phyloP scores from a whole-genome alignment of 2,797 vertebrate species.

The Ptychobarbus kaznakovi region DNA sequence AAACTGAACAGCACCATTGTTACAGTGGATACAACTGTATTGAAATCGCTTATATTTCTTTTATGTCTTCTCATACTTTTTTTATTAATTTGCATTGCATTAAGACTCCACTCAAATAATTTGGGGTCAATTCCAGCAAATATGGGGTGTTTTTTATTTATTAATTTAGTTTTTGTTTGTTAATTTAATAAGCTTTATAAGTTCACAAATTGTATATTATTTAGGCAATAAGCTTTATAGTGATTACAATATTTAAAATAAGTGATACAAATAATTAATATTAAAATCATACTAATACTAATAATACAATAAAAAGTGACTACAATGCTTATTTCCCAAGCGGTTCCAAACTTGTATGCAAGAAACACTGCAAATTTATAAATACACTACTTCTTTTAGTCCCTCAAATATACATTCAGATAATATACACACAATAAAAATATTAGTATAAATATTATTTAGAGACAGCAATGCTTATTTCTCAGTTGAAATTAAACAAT shows the following conservation, averaged over 20 bases:
- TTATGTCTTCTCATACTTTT: no score
- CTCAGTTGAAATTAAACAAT: neutral
- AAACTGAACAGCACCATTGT: neutral
- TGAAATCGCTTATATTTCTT: neutral
- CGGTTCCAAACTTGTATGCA: no score
- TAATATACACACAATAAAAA: no score
- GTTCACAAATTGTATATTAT: neutral
- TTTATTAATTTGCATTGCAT: neutral
- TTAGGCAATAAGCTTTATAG: neutral
- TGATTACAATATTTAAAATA: neutral
- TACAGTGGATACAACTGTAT: neutral
- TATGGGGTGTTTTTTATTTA: neutral
- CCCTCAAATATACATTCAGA: no score
- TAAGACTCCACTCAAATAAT: neutral
- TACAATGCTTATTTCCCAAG: neutral
- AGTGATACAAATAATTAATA: no score
- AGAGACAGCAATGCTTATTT: neutral
- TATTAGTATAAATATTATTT: no score
- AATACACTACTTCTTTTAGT: neutral
- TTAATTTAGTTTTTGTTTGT: neutral
- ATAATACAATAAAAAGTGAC: neutral
- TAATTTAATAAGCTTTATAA: neutral
- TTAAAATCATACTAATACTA: neutral
- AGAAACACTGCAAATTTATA: neutral
- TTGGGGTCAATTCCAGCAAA: fast-evolving